These are phyloP conservation scores for Iphiclides podalirius DNA, from an alignment of 2,888 invertebrate genomes.

Conservation along the genomic window DNA sequence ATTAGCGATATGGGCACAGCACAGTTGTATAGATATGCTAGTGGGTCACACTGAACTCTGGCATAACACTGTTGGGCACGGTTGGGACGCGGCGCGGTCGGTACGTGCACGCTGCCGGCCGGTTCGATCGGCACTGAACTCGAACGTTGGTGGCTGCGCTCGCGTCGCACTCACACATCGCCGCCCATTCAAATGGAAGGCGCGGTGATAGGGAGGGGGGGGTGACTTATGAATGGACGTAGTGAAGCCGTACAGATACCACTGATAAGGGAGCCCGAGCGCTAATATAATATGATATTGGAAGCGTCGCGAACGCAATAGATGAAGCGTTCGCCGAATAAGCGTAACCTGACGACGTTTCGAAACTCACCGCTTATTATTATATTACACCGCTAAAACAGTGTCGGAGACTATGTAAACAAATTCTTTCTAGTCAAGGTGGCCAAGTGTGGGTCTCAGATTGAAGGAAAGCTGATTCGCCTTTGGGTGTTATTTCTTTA, in stretches of 20 bases:
- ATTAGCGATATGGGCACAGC: slow-evolving; percentile 67
- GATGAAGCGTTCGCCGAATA: slow-evolving; percentile 8
- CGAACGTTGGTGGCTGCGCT: slow-evolving; percentile 58
- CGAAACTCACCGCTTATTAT: not conserved
- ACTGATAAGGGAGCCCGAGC: slow-evolving; percentile 64
- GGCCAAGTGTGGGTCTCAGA: no score
- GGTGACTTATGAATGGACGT: slow-evolving; percentile 77
- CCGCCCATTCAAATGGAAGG: no score
- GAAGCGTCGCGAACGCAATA: slow-evolving; percentile 30
- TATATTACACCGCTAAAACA: no score
- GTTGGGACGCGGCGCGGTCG: slow-evolving; percentile 42
- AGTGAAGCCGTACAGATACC: slow-evolving; percentile 69
- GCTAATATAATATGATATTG: slow-evolving; percentile 57
- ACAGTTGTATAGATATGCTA: slow-evolving; percentile 49
- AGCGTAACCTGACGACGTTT: slow-evolving; percentile 9
- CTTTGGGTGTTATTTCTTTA: no score
- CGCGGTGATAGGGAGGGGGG: no score
- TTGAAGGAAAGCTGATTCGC: no score
- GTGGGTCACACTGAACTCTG: slow-evolving; percentile 60
- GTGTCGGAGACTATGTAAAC: no score
- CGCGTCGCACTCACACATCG: slow-evolving; percentile 61
- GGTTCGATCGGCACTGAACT: slow-evolving; percentile 55
- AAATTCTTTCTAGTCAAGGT: no score
- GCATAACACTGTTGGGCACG: slow-evolving; percentile 58
- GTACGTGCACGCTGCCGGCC: slow-evolving; percentile 49